Base-by-base conservation (phyloP, 1,140 invertebrate species). In the Drosophila sucinea region DNA sequence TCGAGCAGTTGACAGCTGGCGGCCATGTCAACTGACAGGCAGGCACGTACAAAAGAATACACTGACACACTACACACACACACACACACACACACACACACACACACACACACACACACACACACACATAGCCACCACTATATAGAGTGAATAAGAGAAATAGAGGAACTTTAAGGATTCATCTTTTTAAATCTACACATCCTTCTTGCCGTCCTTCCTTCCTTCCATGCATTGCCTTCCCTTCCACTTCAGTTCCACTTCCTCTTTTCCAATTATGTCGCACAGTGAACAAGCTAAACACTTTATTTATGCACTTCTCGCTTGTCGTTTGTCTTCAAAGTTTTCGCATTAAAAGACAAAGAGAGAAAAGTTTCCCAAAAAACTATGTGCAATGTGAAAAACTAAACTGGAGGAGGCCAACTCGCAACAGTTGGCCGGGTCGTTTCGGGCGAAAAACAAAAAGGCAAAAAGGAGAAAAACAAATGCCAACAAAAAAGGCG, bases 301-400 rank as follows among this genome's bases (percentile, higher is more conserved):
- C 83, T 86, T 77, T 86, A 86, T 86, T 86, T 86, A 86, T 86
- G 77, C 78, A 77, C 57, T 79, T 35, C 44, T 54, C 60, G 58
- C 70, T 70, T 33, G 79, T 63, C 84, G 84, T 83, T 87, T 77
- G 79, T 89, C 84, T 71, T 83, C 51, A 87, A 86, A 86, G 79
- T 86, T 86, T 87, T 86, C 83, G 73, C 83, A 86, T 86, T 86
- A 87, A 87, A 77, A 65, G 67, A 70, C 68, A 60, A 65, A 58
- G 56, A 58, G 32, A 58, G 56, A 35, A 35, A 58, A 81, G 79
- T 82, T 83, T 62, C 71, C 72, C 83, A 32, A 58, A 58, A 79
- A 86, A 85, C 82, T 85, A 86, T 84, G 73, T 81, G 82, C 81
- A 70, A 72, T 77, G 55, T 69, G 58, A 56, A 56, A 44, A 69